Evolutionary conservation across 2,888 invertebrate genomes (phyloP), one percentile per base, ranked within the genome.

Genomic region (Drosophila ustulata): DNA sequence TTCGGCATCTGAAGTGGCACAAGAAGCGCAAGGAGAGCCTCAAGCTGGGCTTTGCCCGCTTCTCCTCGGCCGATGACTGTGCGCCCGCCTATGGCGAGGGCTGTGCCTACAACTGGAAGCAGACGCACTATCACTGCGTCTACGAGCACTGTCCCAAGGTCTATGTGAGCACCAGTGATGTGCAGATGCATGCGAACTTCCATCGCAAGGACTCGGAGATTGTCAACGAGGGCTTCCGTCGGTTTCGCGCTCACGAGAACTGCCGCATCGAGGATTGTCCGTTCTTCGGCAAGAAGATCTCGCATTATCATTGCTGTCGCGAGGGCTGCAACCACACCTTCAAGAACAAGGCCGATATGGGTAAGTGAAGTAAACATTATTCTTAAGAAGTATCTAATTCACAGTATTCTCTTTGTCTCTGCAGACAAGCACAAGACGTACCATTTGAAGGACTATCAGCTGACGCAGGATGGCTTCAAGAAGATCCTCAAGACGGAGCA

Each of bases 341-440:
- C 93, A 99, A 99, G 93, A 99, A 99, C 92, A 99, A 99, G 92
- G 98, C 98, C 85, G 99, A 99, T 93, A 99, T 99, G 98, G 99
- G 98, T 99, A 93, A 94, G 95, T 37, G 2, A 0, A 3, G 6
- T 32, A 7, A 11, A 28, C 0, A 18, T 18, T 18, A 18, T 18
- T 18, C 18, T 18, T 18, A 18, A 18, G 1, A 18, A 18, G 18
- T 18, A 18, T 18, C 18, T 18, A 18, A 18, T 18, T 18, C 18
- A 18, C 18, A 18, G 18, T 18, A 18, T 18, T 0, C 18, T 18
- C 18, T 18, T 18, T 18, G 18, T 18, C 18, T 18, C 18, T 18
- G 6, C 18, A 98, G 99, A 99, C 93, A 99, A 99, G 93, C 99
- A 99, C 94, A 99, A 99, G 93, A 96, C 98, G 2, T 99, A 99